These are phyloP conservation scores for Carduelis carduelis DNA, from an alignment of 2,797 vertebrate genomes.

Conservation along the genomic window DNA sequence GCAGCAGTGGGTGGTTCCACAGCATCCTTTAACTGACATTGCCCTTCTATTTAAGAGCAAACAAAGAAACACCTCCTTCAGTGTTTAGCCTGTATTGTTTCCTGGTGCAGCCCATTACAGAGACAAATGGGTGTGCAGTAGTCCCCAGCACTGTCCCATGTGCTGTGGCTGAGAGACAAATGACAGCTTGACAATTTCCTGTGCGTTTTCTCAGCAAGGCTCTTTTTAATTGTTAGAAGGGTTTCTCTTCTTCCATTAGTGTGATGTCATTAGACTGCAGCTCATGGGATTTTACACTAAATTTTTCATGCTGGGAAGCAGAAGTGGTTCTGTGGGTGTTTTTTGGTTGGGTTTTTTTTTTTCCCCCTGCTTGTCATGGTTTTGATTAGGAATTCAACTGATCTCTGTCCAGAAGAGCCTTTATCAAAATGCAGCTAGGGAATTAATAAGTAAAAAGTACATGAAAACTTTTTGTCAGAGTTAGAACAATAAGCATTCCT, in stretches of 20 bases:
- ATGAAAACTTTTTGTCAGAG: not conserved
- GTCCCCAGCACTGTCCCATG: not conserved
- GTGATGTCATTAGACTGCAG: constrained; percentile 38
- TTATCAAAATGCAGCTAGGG: not conserved
- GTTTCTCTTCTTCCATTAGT: constrained; percentile 40
- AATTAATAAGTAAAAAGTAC: constrained; percentile 47
- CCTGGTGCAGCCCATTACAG: not conserved
- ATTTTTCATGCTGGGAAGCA: constrained; percentile 46
- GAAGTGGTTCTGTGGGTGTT: not conserved
- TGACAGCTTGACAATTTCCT: constrained; percentile 24
- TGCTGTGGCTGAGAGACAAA: not conserved
- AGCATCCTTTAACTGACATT: not conserved
- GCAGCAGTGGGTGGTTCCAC: not conserved
- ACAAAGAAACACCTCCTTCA: not conserved
- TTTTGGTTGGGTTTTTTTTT: not conserved
- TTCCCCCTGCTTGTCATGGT: not conserved
- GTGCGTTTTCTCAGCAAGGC: constrained; percentile 19
- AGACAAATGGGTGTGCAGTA: constrained; percentile 17
- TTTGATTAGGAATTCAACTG: constrained; percentile 61
- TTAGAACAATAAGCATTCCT: constrained; percentile 1
- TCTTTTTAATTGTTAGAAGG: constrained; percentile 47
- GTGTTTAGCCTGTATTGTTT: not conserved
- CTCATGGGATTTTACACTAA: constrained; percentile 24
- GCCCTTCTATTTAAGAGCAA: constrained; percentile 6
- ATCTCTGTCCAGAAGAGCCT: constrained; percentile 38